Evolutionary conservation across 2,113 vertebrate genomes (phyloP).

Genomic region (Salvelinus namaycush): DNA sequence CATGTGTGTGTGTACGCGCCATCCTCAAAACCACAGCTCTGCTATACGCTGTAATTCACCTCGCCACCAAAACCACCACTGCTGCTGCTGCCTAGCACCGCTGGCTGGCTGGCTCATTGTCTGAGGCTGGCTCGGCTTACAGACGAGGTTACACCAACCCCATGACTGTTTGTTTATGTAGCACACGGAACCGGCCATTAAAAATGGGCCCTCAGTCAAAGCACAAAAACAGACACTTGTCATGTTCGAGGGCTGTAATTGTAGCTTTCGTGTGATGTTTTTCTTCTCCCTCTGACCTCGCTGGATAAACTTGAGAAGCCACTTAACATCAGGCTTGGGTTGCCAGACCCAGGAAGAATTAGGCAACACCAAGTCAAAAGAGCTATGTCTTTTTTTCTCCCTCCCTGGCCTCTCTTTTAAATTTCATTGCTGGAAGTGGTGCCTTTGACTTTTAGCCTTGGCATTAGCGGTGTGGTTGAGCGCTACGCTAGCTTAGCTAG

Average conservation of each 20-base stretch:
- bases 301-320: slow-evolving; percentile 80
- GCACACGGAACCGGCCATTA: slow-evolving; percentile 72
- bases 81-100: slow-evolving; percentile 55
- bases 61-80: slow-evolving; percentile 76
- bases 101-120: slow-evolving; percentile 33
- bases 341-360: slow-evolving; percentile 69
- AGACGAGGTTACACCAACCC: slow-evolving; percentile 68
- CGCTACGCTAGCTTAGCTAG: neutral
- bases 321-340: slow-evolving; percentile 72
- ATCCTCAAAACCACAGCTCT: slow-evolving; percentile 72
- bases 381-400: slow-evolving; percentile 33
- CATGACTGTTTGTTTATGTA: slow-evolving; percentile 77
- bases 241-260: slow-evolving; percentile 79
- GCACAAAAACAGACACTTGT: slow-evolving; percentile 77
- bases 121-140: slow-evolving; percentile 35
- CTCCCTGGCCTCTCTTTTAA: slow-evolving; percentile 30
- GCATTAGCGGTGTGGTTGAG: slow-evolving; percentile 34
- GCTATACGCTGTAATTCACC: slow-evolving; percentile 77
- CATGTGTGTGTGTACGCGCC: slow-evolving; percentile 51
- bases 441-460: slow-evolving; percentile 39
- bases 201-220: slow-evolving; percentile 72
- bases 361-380: slow-evolving; percentile 57
- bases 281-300: slow-evolving; percentile 80
- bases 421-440: slow-evolving; percentile 49
- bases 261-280: slow-evolving; percentile 77